phyloP scores from a whole-genome alignment of 2,113 vertebrate species.

The Lophura nycthemera region DNA sequence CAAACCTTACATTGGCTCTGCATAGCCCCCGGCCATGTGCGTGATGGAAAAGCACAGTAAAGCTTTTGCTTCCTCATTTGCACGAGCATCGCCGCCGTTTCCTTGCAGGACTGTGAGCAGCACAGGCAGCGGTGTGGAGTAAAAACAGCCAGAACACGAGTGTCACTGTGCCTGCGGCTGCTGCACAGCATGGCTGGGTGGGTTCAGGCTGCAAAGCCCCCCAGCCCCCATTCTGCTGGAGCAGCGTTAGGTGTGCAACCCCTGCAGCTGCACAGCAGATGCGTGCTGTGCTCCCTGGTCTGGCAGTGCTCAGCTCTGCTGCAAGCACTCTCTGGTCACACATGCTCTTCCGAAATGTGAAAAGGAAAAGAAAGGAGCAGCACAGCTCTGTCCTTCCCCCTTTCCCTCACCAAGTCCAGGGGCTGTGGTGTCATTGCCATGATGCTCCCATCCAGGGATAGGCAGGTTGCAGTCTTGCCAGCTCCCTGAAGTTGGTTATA shows the following conservation, averaged over 20 bases:
- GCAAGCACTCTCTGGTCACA: not conserved
- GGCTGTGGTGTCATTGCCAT: not conserved
- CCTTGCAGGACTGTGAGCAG: not conserved
- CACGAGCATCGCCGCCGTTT: not conserved
- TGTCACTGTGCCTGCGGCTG: fast-evolving
- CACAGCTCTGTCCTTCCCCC: not conserved
- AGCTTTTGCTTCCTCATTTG: not conserved
- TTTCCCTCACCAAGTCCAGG: not conserved
- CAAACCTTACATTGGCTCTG: fast-evolving
- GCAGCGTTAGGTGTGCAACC: fast-evolving
- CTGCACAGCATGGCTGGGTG: fast-evolving
- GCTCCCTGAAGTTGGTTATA: not conserved
- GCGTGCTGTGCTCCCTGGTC: fast-evolving
- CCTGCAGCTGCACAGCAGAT: not conserved
- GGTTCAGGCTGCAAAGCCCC: not conserved
- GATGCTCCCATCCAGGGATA: not conserved
- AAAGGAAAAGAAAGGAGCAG: not conserved
- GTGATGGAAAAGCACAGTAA: not conserved
- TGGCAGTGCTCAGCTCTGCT: not conserved
- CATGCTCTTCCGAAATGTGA: fast-evolving
- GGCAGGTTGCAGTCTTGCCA: not conserved
- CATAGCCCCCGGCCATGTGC: not conserved
- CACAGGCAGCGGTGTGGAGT: not conserved
- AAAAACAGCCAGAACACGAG: not conserved
- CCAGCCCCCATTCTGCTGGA: fast-evolving